Evolutionary conservation across 2,888 invertebrate genomes (phyloP).

Genomic region (Coenonympha glycerion): DNA sequence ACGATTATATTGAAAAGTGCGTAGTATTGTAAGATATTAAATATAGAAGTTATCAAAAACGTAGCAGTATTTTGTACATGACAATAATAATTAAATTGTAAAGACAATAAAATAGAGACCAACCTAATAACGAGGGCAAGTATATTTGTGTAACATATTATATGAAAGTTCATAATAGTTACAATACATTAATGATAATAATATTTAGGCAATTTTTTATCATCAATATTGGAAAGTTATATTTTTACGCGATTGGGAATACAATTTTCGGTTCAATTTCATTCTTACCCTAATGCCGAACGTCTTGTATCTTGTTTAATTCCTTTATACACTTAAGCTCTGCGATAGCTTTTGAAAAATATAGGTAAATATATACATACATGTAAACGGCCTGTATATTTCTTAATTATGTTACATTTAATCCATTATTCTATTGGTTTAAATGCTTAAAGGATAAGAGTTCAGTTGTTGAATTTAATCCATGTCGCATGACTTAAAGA

Average conservation of each 20-base stretch:
- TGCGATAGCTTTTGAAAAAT: too few relatives aligned
- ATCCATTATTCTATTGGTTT: too few relatives aligned
- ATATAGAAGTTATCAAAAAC: conserved; percentile 10
- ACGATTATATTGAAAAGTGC: conserved; percentile 8
- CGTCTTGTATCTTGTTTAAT: too few relatives aligned
- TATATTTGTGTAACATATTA: conserved; percentile 29
- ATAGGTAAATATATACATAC: too few relatives aligned
- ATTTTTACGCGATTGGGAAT: background rate
- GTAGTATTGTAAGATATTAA: conserved; percentile 12
- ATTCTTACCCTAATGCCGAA: background rate
- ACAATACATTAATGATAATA: conserved; percentile 5
- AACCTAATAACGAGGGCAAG: conserved; percentile 33
- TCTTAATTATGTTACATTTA: too few relatives aligned
- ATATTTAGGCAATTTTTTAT: background rate
- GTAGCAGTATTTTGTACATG: conserved; percentile 38
- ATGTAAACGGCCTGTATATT: too few relatives aligned
- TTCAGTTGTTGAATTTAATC: too few relatives aligned
- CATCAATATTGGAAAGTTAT: background rate
- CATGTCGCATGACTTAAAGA: too few relatives aligned
- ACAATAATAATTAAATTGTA: conserved; percentile 44
- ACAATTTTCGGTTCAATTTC: background rate
- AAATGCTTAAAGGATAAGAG: too few relatives aligned
- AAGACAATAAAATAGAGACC: conserved; percentile 60
- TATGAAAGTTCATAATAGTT: conserved; percentile 16
- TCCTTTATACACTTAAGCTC: too few relatives aligned